Conservation (phyloP, 53 echinoderm and acorn worm species). For the Echinometra lucunter region DNA sequence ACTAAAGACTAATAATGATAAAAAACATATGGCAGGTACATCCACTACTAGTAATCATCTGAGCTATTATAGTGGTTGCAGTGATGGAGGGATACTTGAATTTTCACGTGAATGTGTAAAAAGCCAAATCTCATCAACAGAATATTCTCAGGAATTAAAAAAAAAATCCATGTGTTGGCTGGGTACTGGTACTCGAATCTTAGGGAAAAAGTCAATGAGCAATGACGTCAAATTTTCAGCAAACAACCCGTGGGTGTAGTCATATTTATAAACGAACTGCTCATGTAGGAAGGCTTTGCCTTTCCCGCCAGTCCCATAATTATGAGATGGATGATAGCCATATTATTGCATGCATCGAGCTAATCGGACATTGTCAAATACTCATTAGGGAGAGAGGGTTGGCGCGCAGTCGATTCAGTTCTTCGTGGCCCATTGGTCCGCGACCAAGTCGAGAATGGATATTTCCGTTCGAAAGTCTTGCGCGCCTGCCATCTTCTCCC, state of each 20-base stretch:
- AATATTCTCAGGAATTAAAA: background rate
- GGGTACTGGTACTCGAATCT: constrained; percentile 38
- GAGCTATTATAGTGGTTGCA: too few relatives aligned
- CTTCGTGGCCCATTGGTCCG: constrained; percentile 53
- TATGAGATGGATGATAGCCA: constrained; percentile 54
- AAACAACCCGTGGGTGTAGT: constrained; percentile 67
- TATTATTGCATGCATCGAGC: constrained; percentile 39
- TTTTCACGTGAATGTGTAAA: background rate
- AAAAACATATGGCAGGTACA: too few relatives aligned
- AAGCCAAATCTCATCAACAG: constrained; percentile 23
- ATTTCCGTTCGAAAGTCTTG: constrained; percentile 33
- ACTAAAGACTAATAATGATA: too few relatives aligned
- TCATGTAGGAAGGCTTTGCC: constrained; percentile 36
- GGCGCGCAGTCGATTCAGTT: background rate
- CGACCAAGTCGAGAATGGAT: constrained; percentile 18
- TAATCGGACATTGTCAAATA: constrained; percentile 57
- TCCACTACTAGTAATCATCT: too few relatives aligned
- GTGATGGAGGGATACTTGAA: background rate
- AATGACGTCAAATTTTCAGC: constrained; percentile 62
- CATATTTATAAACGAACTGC: constrained; percentile 60
- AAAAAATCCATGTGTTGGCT: constrained; percentile 32
- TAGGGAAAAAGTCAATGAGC: constrained; percentile 29
- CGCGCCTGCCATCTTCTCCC: constrained; percentile 25
- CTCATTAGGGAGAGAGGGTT: constrained; percentile 55
- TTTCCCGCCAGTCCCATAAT: constrained; percentile 27